Conservation (phyloP, 2,888 invertebrate species). For the Lasioglossum morio region DNA sequence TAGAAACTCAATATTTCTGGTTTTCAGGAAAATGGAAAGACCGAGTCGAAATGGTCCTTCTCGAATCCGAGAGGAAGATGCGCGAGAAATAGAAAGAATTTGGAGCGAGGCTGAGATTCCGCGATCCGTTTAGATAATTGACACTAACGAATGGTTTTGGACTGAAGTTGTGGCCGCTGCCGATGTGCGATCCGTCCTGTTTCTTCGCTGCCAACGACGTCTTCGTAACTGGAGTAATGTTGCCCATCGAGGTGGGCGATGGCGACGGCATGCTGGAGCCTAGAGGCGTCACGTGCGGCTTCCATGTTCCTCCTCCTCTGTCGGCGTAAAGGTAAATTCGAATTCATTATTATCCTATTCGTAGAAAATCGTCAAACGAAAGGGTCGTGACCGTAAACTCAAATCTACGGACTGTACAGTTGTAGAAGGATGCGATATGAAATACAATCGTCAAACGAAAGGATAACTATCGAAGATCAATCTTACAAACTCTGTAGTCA, state of each 20-base stretch:
- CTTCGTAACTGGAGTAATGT: slow-evolving; percentile 91
- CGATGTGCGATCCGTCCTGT: slow-evolving; percentile 90
- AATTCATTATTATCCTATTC: neutral
- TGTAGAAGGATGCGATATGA: neutral
- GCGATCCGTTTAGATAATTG: neutral
- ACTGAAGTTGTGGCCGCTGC: slow-evolving; percentile 94
- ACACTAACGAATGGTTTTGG: slow-evolving; percentile 91
- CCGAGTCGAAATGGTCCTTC: neutral
- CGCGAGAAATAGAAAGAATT: neutral
- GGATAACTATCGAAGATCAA: too few species aligned
- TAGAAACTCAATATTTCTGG: neutral
- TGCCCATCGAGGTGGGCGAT: slow-evolving; percentile 86
- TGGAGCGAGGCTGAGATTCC: neutral
- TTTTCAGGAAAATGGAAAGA: neutral
- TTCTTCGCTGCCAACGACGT: slow-evolving; percentile 93
- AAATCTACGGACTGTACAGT: neutral
- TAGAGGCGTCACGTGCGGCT: slow-evolving; percentile 92
- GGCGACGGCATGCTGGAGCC: slow-evolving; percentile 90
- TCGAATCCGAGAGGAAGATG: neutral
- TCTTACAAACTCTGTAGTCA: too few species aligned
- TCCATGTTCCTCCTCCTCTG: slow-evolving; percentile 92
- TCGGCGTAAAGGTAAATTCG: neutral
- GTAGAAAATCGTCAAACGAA: neutral
- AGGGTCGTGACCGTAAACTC: neutral
- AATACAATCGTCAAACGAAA: too few species aligned